Percentiles rank a stretch among this genome's conserved stretches.
Evolutionary conservation across 2,113 vertebrate genomes (phyloP).

Genomic region (Tiliqua scincoides): DNA sequence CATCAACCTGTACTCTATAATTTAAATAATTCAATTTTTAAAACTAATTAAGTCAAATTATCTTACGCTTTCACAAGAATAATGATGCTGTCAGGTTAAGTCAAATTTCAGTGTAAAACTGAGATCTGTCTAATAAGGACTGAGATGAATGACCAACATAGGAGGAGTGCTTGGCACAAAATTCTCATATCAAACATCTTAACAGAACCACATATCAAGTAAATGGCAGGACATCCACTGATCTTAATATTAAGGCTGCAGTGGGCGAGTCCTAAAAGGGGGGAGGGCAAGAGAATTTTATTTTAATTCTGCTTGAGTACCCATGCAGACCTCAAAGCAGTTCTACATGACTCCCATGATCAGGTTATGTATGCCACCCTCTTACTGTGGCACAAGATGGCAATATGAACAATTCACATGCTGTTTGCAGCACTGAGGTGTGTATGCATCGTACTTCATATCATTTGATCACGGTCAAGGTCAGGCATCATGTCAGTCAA

Average conservation of each 20-base stretch:
- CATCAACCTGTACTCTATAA: conserved; percentile 43
- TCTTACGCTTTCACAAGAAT: conserved; percentile 48
- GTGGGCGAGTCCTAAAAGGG: no score
- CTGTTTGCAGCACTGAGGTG: not conserved
- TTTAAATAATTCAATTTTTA: conserved; percentile 56
- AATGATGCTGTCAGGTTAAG: conserved; percentile 36
- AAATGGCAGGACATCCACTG: not conserved
- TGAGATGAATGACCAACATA: not conserved
- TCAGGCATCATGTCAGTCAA: not conserved
- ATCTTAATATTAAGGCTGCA: not conserved
- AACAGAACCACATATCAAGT: not conserved
- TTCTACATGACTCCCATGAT: not conserved
- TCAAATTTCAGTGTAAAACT: conserved; percentile 47
- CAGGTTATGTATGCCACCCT: not conserved
- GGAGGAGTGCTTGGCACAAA: not conserved
- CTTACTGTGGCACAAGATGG: not conserved
- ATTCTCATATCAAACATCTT: not conserved
- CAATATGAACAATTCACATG: not conserved
- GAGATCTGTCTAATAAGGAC: not conserved
- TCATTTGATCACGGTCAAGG: not conserved
- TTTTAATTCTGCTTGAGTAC: not conserved
- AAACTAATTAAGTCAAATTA: conserved; percentile 67
- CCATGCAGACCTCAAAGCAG: not conserved
- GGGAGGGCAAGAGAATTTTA: not conserved
- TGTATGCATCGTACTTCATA: not conserved